Percentiles rank a stretch among this genome's conserved stretches.
These are phyloP conservation scores for Aleiodes testaceus DNA, from an alignment of 2,888 invertebrate genomes.

Conservation along the genomic window DNA sequence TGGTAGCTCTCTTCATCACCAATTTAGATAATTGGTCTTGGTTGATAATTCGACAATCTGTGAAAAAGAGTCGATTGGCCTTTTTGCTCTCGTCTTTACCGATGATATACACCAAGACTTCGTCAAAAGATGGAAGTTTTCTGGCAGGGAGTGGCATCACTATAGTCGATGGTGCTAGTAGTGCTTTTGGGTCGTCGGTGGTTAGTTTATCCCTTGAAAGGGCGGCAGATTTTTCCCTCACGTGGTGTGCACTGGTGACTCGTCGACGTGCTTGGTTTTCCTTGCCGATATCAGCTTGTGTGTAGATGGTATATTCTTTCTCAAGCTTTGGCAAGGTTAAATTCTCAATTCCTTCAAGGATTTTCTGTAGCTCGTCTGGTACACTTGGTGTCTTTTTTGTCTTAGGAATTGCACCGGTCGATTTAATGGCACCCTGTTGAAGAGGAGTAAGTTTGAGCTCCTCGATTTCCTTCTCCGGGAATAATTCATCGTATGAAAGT, in stretches of 20 bases:
- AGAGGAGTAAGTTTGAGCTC: not conserved
- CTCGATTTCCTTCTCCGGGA: not conserved
- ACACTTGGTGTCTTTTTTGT: too few species aligned
- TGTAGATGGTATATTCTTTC: not conserved
- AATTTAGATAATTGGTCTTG: slow-evolving; percentile 11
- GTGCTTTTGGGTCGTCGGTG: slow-evolving; percentile 22
- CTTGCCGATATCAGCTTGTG: not conserved
- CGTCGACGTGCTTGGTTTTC: slow-evolving; percentile 1
- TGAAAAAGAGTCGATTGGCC: too few species aligned
- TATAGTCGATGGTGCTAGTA: slow-evolving; percentile 39
- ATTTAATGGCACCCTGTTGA: not conserved
- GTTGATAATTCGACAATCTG: slow-evolving; percentile 11
- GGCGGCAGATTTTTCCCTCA: not conserved
- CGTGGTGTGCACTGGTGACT: not conserved
- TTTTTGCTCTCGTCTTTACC: too few species aligned
- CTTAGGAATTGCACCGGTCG: too few species aligned
- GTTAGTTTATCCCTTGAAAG: slow-evolving; percentile 4
- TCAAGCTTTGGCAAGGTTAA: not conserved
- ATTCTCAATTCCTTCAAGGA: not conserved
- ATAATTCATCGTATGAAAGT: not conserved
- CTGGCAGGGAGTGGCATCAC: slow-evolving; percentile 24
- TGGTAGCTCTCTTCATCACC: slow-evolving; percentile 29
- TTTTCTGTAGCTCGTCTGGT: too few species aligned
- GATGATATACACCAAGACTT: too few species aligned
- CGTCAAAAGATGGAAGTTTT: slow-evolving; percentile 33